phyloP scores from a whole-genome alignment of 2,113 vertebrate species.

The Tauraco erythrolophus region DNA sequence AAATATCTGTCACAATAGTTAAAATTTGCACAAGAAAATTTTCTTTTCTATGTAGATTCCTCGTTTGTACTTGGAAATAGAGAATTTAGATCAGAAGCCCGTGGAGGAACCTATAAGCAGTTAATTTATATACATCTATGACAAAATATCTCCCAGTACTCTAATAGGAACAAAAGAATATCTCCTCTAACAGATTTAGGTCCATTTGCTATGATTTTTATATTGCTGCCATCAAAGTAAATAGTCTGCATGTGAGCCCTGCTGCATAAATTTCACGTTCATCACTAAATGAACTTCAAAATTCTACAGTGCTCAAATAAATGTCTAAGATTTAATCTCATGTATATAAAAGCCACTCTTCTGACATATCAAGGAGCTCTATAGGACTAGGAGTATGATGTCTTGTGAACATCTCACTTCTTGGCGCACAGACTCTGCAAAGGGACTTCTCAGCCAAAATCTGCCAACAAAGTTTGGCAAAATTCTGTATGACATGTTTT shows the following conservation, averaged over 20 bases:
- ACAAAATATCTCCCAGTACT: not conserved
- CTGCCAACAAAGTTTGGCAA: not conserved
- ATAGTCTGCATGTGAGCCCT: not conserved
- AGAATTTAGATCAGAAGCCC: not conserved
- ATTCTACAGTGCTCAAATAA: not conserved
- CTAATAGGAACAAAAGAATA: not conserved
- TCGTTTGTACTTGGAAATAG: not conserved
- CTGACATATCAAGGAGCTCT: not conserved
- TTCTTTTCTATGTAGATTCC: not conserved
- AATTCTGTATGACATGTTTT: not conserved
- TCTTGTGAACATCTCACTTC: fast-evolving
- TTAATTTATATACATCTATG: not conserved
- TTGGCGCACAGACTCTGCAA: not conserved
- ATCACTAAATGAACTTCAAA: not conserved
- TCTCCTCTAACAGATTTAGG: not conserved
- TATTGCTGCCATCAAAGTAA: not conserved
- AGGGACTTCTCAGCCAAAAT: not conserved
- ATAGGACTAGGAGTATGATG: not conserved
- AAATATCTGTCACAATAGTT: not conserved
- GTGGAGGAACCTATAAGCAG: not conserved
- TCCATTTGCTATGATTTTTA: not conserved
- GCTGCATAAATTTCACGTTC: not conserved
- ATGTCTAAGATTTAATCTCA: not conserved
- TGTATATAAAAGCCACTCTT: not conserved
- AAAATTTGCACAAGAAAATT: not conserved